Evolutionary conservation across 2,113 vertebrate genomes (phyloP).

Genomic region (Dromas ardeola): DNA sequence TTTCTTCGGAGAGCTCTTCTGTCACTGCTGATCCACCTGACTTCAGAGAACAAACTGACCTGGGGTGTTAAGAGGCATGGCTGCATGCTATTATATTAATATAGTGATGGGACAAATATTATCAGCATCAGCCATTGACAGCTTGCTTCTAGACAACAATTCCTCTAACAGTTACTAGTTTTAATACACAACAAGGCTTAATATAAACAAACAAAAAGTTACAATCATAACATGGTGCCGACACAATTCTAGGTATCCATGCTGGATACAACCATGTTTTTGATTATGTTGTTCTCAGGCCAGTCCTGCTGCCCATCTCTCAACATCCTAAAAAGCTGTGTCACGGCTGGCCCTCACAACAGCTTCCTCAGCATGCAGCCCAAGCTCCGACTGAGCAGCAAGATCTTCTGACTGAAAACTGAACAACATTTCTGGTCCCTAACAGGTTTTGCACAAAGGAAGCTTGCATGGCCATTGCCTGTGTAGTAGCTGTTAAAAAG

Average conservation of each 20-base stretch:
- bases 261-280: background rate
- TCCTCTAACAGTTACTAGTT: background rate
- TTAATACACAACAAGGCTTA: background rate
- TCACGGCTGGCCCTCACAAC: background rate
- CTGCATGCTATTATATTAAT: background rate
- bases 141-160: background rate
- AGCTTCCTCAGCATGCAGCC: background rate
- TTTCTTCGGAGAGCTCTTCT: background rate
- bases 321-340: background rate
- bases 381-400: background rate
- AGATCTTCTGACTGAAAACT: background rate
- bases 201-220: background rate
- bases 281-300: background rate
- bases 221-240: background rate
- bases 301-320: background rate
- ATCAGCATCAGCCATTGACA: background rate
- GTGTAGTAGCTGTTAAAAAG: background rate
- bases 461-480: background rate
- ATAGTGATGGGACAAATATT: background rate
- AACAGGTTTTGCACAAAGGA: background rate
- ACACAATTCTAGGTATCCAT: background rate
- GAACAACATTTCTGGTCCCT: background rate
- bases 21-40: background rate
- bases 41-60: background rate
- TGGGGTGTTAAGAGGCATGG: background rate